Evolutionary conservation across 37 sponge, comb jelly and placozoan genomes (phyloP), one percentile per base, ranked within the genome.

Genomic region (Crambe crambe): DNA sequence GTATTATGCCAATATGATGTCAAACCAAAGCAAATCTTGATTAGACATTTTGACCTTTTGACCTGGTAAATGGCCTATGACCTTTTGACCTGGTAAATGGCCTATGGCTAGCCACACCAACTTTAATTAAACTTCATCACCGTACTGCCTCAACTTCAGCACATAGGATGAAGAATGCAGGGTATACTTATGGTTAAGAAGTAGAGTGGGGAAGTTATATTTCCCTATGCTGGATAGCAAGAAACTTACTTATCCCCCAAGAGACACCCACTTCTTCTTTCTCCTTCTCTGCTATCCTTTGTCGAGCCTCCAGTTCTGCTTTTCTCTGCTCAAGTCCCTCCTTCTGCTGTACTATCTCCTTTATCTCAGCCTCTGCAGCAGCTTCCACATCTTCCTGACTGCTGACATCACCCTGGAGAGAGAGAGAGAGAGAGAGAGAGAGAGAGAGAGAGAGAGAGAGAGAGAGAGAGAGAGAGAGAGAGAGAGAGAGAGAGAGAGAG

Each of bases 211-310:
- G 12, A 47, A 15, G 10, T 47, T 47, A 47, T 47, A 47, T 12
- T 61, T 61, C 18, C 15, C n/a, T 23, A 23, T 8, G 25, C 25
- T 27, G 63, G 25, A 9, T 61, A 9, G 4, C 29, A 20, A 61
- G 63, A 4, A 20, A 51, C 91, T 86, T 70, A 94, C 95, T 74
- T 74, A 94, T 87, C 34, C 95, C 95, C 95, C 95, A 94, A 31
- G 80, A 71, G 32, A 77, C 95, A 21, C 92, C 95, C 66, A 69
- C 47, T 25, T 79, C 68, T 59, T 80, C 91, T 69, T 42, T 80
- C 78, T 91, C 89, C 70, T 40, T 82, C 27, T 77, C 84, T 36
- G 12, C 51, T 57, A 79, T 44, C 76, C 70, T 75, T 58, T 51
- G 63, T 67, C 84, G 85, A 23, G 40, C 85, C 72, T 78, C 58